Evolutionary conservation across 2,888 invertebrate genomes (phyloP).

Genomic region (Harpalus rubripes): DNA sequence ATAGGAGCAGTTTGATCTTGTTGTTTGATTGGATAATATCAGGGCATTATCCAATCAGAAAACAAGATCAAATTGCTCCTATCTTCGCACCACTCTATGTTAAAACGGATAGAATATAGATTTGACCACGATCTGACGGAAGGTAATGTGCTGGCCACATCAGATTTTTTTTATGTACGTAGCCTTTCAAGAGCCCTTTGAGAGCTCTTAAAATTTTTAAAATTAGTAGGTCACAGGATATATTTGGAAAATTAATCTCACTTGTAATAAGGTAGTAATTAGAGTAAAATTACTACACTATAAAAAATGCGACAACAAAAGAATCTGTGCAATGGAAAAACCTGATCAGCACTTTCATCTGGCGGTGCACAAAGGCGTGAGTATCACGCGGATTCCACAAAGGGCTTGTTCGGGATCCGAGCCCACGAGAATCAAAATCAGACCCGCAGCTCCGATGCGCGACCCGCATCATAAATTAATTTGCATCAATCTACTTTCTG

Average conservation of each 20-base stretch:
- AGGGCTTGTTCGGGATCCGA: neutral
- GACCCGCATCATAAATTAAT: constrained; percentile 53
- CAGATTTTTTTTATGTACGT: no score
- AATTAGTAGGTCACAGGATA: neutral
- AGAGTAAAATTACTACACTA: neutral
- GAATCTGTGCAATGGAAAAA: neutral
- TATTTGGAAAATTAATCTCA: neutral
- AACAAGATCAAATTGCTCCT: no score
- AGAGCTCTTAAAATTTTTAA: neutral
- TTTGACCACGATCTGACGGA: no score
- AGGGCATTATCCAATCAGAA: no score
- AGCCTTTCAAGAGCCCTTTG: no score
- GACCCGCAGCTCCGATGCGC: constrained; percentile 18
- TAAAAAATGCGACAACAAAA: neutral
- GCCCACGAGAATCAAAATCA: constrained; percentile 1
- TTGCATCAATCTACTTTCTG: constrained; percentile 58
- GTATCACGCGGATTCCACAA: constrained; percentile 1
- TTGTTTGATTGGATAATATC: no score
- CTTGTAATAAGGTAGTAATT: neutral
- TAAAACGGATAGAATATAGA: no score
- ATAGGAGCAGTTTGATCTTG: no score
- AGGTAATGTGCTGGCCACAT: no score
- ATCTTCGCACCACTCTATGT: no score
- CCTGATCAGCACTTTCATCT: constrained; percentile 22
- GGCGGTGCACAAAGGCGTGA: constrained; percentile 16